Conservation (phyloP, 2,113 vertebrate genomes). For the Theristicus caerulescens region DNA sequence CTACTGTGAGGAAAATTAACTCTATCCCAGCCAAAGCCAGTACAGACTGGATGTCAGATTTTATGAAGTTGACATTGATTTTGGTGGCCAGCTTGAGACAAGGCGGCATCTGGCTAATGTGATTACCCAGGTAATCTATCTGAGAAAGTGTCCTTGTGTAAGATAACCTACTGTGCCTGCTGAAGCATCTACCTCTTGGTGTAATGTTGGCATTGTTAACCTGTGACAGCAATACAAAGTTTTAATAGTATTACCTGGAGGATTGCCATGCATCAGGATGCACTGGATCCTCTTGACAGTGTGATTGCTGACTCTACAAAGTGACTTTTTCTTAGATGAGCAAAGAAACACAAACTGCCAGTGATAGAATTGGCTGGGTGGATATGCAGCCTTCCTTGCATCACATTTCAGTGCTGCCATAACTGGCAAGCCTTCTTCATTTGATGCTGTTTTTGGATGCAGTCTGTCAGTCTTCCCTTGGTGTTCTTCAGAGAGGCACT, state of each 20-base stretch:
- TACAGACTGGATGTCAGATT: background rate
- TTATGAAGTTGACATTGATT: background rate
- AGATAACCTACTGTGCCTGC: background rate
- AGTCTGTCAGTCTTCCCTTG: background rate
- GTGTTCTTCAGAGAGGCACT: background rate
- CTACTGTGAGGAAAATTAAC: background rate
- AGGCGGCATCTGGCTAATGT: background rate
- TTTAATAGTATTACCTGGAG: background rate
- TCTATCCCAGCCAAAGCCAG: background rate
- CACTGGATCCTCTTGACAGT: background rate
- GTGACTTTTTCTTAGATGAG: background rate
- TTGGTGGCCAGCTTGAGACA: background rate
- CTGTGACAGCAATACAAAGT: background rate
- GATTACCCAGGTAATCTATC: background rate
- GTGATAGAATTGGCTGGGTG: rapidly evolving
- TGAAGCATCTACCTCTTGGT: background rate
- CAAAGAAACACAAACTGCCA: background rate
- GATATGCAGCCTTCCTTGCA: background rate
- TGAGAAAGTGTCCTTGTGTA: background rate
- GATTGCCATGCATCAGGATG: background rate
- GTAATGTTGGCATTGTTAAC: background rate
- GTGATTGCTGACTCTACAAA: background rate
- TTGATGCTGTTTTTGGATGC: background rate
- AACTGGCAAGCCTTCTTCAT: background rate
- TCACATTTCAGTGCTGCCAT: background rate